These are phyloP conservation scores for Plutella xylostella DNA, from an alignment of 2,888 invertebrate species.

Conservation along the genomic window DNA sequence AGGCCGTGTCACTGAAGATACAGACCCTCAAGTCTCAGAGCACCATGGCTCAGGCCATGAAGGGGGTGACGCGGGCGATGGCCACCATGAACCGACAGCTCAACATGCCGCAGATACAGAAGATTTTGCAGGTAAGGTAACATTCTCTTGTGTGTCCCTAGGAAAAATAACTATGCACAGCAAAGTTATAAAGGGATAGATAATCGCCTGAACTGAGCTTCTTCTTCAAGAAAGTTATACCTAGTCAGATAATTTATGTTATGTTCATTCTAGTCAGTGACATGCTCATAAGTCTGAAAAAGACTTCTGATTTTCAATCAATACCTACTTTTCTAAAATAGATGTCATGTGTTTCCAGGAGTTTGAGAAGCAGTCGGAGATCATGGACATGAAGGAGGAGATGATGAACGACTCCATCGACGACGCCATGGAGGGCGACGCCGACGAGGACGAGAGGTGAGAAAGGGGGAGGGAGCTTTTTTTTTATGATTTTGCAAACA, in stretches of 20 bases:
- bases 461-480: not conserved
- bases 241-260: too few species aligned
- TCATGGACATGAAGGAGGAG: constrained; percentile 99
- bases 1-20: constrained; percentile 96
- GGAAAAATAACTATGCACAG: too few species aligned
- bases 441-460: constrained; percentile 96
- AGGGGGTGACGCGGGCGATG: constrained; percentile 98
- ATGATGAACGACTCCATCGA: constrained; percentile 99
- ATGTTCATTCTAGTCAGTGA: too few species aligned
- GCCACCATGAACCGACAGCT: constrained; percentile 96
- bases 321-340: too few species aligned
- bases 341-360: too few species aligned
- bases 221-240: too few species aligned
- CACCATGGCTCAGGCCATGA: constrained; percentile 99
- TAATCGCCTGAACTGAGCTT: too few species aligned
- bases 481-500: too few species aligned
- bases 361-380: constrained; percentile 99
- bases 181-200: too few species aligned
- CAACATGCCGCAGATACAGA: constrained; percentile 98
- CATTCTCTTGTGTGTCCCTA: too few species aligned
- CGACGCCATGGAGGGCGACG: constrained; percentile 99
- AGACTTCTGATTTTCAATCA: too few species aligned
- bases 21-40: constrained; percentile 98
- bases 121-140: constrained; percentile 74
- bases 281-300: too few species aligned